Evolutionary conservation across 2,888 invertebrate genomes (phyloP), one percentile per base, ranked within the genome.

Genomic region (Bimastos eiseni): DNA sequence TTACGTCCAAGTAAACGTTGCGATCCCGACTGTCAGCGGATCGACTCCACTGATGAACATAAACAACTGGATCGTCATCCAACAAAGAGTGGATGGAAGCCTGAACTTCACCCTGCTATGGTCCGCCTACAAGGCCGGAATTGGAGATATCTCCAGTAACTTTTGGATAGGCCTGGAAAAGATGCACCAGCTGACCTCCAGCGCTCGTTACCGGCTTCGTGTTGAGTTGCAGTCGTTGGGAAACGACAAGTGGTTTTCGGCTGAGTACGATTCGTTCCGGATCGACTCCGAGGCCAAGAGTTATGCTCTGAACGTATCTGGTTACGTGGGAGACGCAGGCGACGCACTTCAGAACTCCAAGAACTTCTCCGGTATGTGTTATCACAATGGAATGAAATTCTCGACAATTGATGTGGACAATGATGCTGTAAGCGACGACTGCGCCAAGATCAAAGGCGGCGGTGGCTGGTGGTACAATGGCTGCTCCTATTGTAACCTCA

Each of bases 31-130:
- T 15, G n/a, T 83, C 41, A 38, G 2, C n/a, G 41, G 70, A 13
- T 30, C 15, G n/a, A 33, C 70, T 37, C 90, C 41, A 34, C 83
- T 41, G 33, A 34, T 17, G 70, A 38, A 84, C 33, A 33, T 90
- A 38, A 90, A 90, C 83, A 83, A 84, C n/a, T 90, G 90, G 90
- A 90, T 90, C 83, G 90, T 90, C 90, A 83, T 90, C 38, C 90
- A 90, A 70, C 90, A 90, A 33, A 70, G 90, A 83, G 37, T 83
- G 84, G 83, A 90, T 19, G 36, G 33, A 30, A 83, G 83, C 38
- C 70, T 83, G 1, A 90, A 36, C 37, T 90, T 90, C 83, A 84
- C 83, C 41, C 37, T 30, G 2, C 30, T 11, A 3, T 90, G 90
- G 90, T 33, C 33, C 15, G 90, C 36, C 11, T 90, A 90, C 83